Base-by-base conservation (phyloP, 53 echinoderm and acorn worm genomes). In the Stichopus horrens region DNA sequence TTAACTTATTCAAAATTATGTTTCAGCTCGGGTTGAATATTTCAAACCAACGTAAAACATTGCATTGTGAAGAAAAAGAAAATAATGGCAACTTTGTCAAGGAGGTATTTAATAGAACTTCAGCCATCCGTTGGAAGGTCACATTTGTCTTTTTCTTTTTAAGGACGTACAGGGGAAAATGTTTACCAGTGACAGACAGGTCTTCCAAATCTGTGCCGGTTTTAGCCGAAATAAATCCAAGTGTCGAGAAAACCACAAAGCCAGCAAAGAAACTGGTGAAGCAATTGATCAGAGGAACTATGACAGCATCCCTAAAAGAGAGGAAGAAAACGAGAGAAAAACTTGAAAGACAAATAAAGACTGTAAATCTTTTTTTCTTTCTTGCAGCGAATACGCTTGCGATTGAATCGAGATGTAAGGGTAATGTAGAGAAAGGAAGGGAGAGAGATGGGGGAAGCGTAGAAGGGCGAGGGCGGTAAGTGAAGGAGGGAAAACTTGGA, bases 151-250 rank as follows among this genome's bases (percentile, higher is more conserved):
- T 37, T 37, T 37, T 37, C 37, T 37, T 37, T 37, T 37, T 11
- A 51, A 76, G 2, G 18, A 37, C 37, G 2, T 37, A 37, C 37
- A 57, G 13, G 58, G 23, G 9, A 13, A 66, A 14, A 21, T 60
- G 67, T 68, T 57, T 83, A 96, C 96, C 96, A 67, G 89, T 77
- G 13, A 92, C 89, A 18, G 97, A 92, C 21, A 95, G 92, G 2
- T 95, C 82, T 56, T 94, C 89, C 52, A 97, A 94, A 7, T 86
- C 83, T 58, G 93, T 83, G 9, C 95, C 94, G 14, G 97, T 94
- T 75, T 95, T 95, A 14, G 75, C 80, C 7, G 97, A 95, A 93
- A 97, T 97, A 90, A 97, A 97, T 20, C 97, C 97, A 20, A 97
- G 89, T 52, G 93, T 94, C 7, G 97, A 90, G 80, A 97, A 97